phyloP scores from a whole-genome alignment of 2,888 invertebrate species.

The Exephanes ischioxanthus region DNA sequence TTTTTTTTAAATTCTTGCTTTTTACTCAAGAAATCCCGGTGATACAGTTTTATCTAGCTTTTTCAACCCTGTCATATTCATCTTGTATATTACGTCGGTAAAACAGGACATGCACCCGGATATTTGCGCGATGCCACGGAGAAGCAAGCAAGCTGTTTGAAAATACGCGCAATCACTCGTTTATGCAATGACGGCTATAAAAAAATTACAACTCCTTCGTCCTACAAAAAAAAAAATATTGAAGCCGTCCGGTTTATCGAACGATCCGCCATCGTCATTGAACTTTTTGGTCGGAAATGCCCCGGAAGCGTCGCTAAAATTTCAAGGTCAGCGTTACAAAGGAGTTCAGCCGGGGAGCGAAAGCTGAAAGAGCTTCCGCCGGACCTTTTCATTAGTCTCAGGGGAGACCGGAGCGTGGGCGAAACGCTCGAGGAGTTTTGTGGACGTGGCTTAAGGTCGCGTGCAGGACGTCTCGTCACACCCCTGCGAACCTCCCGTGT shows the following conservation, averaged over 20 bases:
- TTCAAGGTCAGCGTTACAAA: not conserved
- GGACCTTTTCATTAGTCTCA: slow-evolving; percentile 11
- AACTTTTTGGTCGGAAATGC: not conserved
- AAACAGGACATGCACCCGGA: too few species aligned
- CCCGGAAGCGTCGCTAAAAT: not conserved
- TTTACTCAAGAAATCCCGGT: too few species aligned
- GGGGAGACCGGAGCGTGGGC: not conserved
- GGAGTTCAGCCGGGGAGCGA: not conserved
- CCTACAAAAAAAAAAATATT: not conserved
- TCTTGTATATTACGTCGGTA: too few species aligned
- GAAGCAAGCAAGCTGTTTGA: too few species aligned
- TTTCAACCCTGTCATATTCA: too few species aligned
- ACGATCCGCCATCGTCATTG: not conserved
- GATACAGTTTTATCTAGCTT: too few species aligned
- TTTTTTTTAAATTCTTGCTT: too few species aligned
- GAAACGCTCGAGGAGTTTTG: slow-evolving; percentile 31
- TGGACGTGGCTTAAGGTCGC: slow-evolving; percentile 56
- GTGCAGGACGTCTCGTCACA: slow-evolving; percentile 34
- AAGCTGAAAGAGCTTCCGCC: not conserved
- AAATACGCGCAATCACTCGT: too few species aligned
- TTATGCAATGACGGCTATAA: too few species aligned
- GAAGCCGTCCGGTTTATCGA: not conserved
- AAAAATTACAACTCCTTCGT: too few species aligned
- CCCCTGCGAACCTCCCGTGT: slow-evolving; percentile 22
- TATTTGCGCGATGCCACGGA: too few species aligned